Evolutionary conservation across 1,140 invertebrate species (phyloP).

Genomic region (Penaeus chinensis): DNA sequence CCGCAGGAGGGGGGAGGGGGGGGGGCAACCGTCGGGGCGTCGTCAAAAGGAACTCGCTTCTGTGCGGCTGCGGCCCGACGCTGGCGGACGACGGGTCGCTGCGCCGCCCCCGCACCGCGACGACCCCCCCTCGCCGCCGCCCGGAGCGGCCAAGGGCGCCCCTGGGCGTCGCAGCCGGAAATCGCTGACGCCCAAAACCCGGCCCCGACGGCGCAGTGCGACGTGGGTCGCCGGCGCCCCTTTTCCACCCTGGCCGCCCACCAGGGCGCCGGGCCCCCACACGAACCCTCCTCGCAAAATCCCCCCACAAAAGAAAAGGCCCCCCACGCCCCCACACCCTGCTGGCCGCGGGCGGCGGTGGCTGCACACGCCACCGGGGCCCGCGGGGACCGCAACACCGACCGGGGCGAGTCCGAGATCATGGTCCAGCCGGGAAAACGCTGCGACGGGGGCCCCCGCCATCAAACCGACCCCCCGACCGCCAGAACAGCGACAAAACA

Average conservation of each 20-base stretch:
- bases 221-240: conserved; percentile 47
- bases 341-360: conserved; percentile 59
- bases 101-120: conserved; percentile 57
- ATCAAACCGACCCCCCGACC: not conserved
- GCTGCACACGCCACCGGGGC: conserved; percentile 53
- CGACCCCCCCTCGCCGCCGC: conserved; percentile 51
- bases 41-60: conserved; percentile 41
- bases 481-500: not conserved
- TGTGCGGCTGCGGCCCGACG: conserved; percentile 50
- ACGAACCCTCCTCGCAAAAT: conserved; percentile 58
- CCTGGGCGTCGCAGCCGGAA: conserved; percentile 62
- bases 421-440: conserved; percentile 43
- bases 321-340: conserved; percentile 41
- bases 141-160: conserved; percentile 41
- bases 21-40: conserved; percentile 25
- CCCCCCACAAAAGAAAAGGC: conserved; percentile 51
- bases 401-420: conserved; percentile 52
- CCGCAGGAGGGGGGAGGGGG: not conserved
- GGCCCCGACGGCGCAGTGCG: conserved; percentile 44
- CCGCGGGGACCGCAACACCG: conserved; percentile 44
- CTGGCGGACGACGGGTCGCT: conserved; percentile 47
- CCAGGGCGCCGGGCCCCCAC: conserved; percentile 49
- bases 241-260: conserved; percentile 62
- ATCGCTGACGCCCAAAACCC: conserved; percentile 59
- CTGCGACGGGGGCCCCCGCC: conserved; percentile 2